Evolutionary conservation across 2,888 invertebrate genomes (phyloP).

Genomic region (Microctonus hyperodae): DNA sequence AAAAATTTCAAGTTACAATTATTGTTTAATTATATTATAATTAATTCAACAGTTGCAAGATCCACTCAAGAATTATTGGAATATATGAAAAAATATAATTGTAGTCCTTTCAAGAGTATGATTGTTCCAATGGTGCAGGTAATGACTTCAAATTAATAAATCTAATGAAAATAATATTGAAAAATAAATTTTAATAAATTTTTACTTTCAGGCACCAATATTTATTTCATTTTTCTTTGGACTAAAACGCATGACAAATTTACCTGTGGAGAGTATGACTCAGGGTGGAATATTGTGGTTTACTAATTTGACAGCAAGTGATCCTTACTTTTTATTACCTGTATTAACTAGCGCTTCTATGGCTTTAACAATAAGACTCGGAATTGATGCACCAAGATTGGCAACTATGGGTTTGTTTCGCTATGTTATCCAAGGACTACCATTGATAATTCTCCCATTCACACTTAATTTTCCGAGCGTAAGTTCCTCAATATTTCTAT

Average conservation of each 20-base stretch:
- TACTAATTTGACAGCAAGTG: constrained; percentile 86
- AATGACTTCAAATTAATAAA: constrained; percentile 30
- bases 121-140: constrained; percentile 81
- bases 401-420: constrained; percentile 73
- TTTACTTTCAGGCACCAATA: constrained; percentile 72
- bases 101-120: constrained; percentile 83
- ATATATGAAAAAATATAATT: constrained; percentile 82
- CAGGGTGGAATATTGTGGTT: constrained; percentile 94
- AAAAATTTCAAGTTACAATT: background rate
- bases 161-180: background rate
- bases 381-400: constrained; percentile 78
- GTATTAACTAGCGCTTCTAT: constrained; percentile 84
- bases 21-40: constrained; percentile 6
- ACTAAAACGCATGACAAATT: constrained; percentile 85
- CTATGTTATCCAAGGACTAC: constrained; percentile 78
- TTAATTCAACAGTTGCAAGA: constrained; percentile 67
- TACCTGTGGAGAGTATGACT: constrained; percentile 89
- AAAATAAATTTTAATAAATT: constrained; percentile 4
- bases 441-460: constrained; percentile 82
- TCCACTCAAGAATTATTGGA: constrained; percentile 79
- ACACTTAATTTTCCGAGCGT: constrained; percentile 86
- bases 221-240: constrained; percentile 94
- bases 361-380: constrained; percentile 82
- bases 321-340: constrained; percentile 89
- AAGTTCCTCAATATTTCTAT: constrained; percentile 46